Evolutionary conservation across 2,888 invertebrate species (phyloP).

Genomic region (Isoperla grammatica): DNA sequence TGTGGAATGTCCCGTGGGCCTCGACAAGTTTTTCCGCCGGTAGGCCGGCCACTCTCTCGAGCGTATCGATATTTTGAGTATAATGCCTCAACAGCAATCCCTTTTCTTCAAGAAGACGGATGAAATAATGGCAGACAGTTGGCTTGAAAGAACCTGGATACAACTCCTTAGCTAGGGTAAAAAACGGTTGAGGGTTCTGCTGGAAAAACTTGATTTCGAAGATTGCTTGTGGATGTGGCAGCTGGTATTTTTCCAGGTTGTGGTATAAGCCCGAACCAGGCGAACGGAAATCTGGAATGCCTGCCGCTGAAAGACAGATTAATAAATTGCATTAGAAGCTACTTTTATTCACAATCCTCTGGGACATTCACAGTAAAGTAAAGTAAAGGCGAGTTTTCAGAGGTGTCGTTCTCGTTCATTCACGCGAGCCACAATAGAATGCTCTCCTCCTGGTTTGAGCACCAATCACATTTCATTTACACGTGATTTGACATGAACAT

Average conservation of each 20-base stretch:
- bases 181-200: slow-evolving; percentile 89
- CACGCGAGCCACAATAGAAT: too few relatives aligned
- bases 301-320: slow-evolving; percentile 66
- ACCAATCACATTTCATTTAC: too few relatives aligned
- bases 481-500: too few relatives aligned
- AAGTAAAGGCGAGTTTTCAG: neutral
- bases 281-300: slow-evolving; percentile 94
- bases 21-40: slow-evolving; percentile 82
- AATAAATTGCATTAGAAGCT: slow-evolving; percentile 2
- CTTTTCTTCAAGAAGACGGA: slow-evolving; percentile 78
- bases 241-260: slow-evolving; percentile 83
- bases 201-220: slow-evolving; percentile 86
- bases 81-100: slow-evolving; percentile 51
- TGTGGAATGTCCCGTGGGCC: slow-evolving; percentile 91
- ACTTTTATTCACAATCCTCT: too few relatives aligned
- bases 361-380: too few relatives aligned
- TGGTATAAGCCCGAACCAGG: slow-evolving; percentile 88
- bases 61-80: slow-evolving; percentile 85
- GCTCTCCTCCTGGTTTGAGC: too few relatives aligned
- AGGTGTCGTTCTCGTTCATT: neutral
- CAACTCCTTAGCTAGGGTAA: slow-evolving; percentile 80
- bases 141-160: slow-evolving; percentile 85
- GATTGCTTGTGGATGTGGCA: slow-evolving; percentile 87
- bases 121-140: slow-evolving; percentile 86
- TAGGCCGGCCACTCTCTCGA: slow-evolving; percentile 82